phyloP scores from a whole-genome alignment of 1,140 invertebrate species.

The Episyrphus balteatus region DNA sequence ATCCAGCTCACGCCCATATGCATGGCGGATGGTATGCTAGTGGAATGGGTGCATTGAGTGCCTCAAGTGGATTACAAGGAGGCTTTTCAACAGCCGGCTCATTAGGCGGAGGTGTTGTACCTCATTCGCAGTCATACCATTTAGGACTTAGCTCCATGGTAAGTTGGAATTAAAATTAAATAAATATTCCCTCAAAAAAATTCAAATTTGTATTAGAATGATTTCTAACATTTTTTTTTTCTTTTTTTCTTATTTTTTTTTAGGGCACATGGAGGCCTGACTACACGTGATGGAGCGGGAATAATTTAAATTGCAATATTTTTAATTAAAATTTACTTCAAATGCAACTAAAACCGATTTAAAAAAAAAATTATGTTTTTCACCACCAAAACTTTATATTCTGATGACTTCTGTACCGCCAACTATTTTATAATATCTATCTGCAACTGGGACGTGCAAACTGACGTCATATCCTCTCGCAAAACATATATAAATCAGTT shows the following conservation, averaged over 20 bases:
- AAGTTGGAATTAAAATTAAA: constrained; percentile 11
- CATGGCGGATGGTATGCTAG: constrained; percentile 36
- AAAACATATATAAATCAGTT: no score
- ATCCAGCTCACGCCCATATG: constrained; percentile 38
- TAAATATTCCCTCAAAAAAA: not conserved
- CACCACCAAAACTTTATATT: no score
- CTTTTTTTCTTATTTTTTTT: constrained; percentile 6
- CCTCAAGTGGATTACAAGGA: constrained; percentile 35
- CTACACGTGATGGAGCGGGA: constrained; percentile 38
- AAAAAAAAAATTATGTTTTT: no score
- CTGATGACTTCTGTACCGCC: no score
- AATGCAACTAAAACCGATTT: no score
- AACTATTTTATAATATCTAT: no score
- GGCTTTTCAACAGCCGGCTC: constrained; percentile 35
- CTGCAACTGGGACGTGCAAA: no score
- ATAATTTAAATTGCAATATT: constrained; percentile 36
- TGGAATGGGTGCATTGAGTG: constrained; percentile 35
- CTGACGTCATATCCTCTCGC: no score
- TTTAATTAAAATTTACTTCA: constrained; percentile 23
- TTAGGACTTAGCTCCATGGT: constrained; percentile 36
- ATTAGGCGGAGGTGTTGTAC: constrained; percentile 33
- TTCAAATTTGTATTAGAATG: not conserved
- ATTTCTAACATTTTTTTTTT: constrained; percentile 4
- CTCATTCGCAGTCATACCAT: constrained; percentile 36
- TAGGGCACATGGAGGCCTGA: constrained; percentile 36